Base-by-base conservation (phyloP, 2,797 vertebrate genomes). In the Vespertilio murinus region DNA sequence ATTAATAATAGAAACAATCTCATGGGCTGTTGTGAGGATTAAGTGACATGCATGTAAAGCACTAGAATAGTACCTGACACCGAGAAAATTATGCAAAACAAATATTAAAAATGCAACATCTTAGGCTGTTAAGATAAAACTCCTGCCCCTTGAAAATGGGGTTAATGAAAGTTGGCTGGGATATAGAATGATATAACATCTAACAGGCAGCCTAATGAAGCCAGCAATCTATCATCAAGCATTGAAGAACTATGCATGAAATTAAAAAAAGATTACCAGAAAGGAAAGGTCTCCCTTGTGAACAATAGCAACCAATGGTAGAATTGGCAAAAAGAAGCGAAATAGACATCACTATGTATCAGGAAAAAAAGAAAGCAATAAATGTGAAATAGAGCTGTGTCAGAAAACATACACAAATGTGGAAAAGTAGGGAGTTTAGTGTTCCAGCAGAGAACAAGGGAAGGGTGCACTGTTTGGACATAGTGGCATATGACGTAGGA, bases 31-130 rank as follows among this genome's bases (percentile, higher is more conserved):
- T 91, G 3, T 35, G 13, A 94, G 8, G 42, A 78, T 70, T 88
- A 81, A 83, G 35, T 71, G 40, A 79, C 18, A 75, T 75, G 3
- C 56, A 45, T 82, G 5, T 54, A 90, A 94, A 61, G 18, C 7
- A 79, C 56, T 82, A 74, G 17, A 33, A 77, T 40, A 74, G 28
- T 61, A 88, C 47, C n/a, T 45, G 38, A 22, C 2, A 6, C 4
- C 52, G 38, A 92, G 22, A 88, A 90, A 95, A 45, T 30, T 81
- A 77, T 30, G 3, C 71, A 93, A 79, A 71, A 81, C 45, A 6
- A 84, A n/a, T 90, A 69, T 67, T 86, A 91, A 91, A 90, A 82
- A 17, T 13, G 38, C 18, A 88, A 70, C 25, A 86, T 70, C 33
- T 93, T 75, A 49, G 16, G 28, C 8, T 80, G 23, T 84, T 81